Evolutionary conservation across 2,888 invertebrate genomes (phyloP).

Genomic region (Eurois occulta): DNA sequence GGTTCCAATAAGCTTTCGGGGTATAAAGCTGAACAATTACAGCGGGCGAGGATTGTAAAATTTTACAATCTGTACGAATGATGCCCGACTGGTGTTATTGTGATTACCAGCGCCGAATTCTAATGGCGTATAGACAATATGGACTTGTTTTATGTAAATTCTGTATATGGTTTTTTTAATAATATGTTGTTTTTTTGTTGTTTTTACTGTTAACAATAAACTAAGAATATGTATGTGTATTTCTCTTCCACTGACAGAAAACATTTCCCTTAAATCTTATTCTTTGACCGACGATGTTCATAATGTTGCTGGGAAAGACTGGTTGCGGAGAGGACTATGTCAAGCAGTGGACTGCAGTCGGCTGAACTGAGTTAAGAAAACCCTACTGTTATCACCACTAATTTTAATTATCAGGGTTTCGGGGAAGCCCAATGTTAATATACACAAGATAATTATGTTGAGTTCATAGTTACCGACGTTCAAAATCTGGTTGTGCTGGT

Average conservation of each 20-base stretch:
- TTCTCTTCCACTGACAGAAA: background rate
- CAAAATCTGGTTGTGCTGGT: too few species aligned
- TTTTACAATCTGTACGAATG: conserved; percentile 74
- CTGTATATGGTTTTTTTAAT: conserved; percentile 1
- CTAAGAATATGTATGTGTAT: background rate
- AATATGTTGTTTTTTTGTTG: background rate
- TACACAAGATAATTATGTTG: too few species aligned
- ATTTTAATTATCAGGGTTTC: too few species aligned
- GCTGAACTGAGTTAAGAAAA: background rate
- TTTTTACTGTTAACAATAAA: background rate
- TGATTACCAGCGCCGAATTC: conserved; percentile 62
- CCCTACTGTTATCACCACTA: background rate
- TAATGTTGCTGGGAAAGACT: background rate
- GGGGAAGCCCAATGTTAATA: too few species aligned
- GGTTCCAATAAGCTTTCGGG: conserved; percentile 56
- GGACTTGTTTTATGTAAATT: conserved; percentile 50
- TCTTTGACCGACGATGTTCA: background rate
- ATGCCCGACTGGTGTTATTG: conserved; percentile 63
- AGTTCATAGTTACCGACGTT: too few species aligned
- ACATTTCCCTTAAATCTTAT: too few species aligned
- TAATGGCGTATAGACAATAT: conserved; percentile 49
- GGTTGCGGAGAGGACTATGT: background rate
- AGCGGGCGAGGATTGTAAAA: conserved; percentile 74
- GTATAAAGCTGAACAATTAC: conserved; percentile 61
- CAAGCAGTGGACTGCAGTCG: background rate